A percentile compares a stretch with the other conserved stretches of the same genome.
Evolutionary conservation across 2,797 vertebrate species (phyloP).

Genomic region (Podargus strigoides): DNA sequence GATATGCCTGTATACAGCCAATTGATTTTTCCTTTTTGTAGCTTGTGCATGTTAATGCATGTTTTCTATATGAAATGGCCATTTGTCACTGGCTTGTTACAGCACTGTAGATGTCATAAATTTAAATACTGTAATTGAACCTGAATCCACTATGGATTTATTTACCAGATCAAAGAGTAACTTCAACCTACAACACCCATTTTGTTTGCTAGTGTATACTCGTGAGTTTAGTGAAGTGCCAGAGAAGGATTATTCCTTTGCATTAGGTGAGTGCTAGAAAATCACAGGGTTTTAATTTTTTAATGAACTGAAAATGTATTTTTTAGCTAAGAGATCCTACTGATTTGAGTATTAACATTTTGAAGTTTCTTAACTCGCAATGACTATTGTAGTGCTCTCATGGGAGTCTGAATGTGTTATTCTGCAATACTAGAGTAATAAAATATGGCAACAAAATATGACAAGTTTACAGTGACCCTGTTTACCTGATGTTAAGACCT

Average conservation of each 20-base stretch:
- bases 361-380: conserved; percentile 37
- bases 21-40: conserved; percentile 11
- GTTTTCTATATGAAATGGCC: conserved; percentile 29
- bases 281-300: not conserved
- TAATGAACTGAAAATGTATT: not conserved
- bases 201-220: conserved; percentile 65
- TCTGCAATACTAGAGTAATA: not conserved
- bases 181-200: conserved; percentile 44
- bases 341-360: conserved; percentile 27
- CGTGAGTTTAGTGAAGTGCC: conserved; percentile 34
- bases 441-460: conserved; percentile 1
- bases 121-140: conserved; percentile 67
- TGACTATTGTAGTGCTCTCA: not conserved
- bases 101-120: conserved; percentile 50
- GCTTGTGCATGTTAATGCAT: not conserved
- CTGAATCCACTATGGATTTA: conserved; percentile 61
- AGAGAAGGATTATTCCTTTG: conserved; percentile 56
- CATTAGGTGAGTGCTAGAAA: conserved; percentile 20
- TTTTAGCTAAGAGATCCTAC: conserved; percentile 29
- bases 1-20: not conserved
- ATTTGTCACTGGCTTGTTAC: conserved; percentile 57
- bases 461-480: not conserved
- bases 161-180: conserved; percentile 72
- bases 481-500: conserved; percentile 18
- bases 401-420: not conserved